Conservation (phyloP, 2,113 vertebrate genomes). For the Ranitomeya imitator region DNA sequence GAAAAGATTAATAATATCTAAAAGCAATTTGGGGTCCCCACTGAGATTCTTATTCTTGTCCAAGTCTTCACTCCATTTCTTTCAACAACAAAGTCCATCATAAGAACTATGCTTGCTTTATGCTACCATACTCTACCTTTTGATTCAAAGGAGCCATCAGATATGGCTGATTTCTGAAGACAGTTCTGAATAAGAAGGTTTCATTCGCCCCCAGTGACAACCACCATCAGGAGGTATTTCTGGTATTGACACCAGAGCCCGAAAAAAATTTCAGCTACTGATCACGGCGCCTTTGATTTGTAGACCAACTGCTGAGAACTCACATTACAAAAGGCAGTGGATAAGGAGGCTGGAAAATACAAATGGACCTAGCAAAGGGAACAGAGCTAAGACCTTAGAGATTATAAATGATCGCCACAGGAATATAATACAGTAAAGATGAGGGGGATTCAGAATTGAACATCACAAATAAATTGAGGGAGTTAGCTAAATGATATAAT, state of each 20-base stretch:
- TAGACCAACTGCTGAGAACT: conserved; percentile 76
- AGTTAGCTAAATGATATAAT: conserved; percentile 35
- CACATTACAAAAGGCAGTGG: conserved; percentile 70
- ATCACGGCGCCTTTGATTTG: conserved; percentile 74
- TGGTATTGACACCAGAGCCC: conserved; percentile 71
- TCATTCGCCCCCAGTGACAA: conserved; percentile 70
- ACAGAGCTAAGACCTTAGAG: conserved; percentile 70
- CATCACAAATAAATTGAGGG: conserved; percentile 13
- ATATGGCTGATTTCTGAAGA: conserved; percentile 75
- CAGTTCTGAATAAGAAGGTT: conserved; percentile 70
- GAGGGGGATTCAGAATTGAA: conserved; percentile 27
- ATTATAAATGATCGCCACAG: conserved; percentile 62
- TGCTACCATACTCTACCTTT: conserved; percentile 74
- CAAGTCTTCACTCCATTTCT: conserved; percentile 59
- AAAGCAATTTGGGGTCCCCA: conserved; percentile 73
- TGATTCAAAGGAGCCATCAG: conserved; percentile 81
- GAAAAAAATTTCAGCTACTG: conserved; percentile 69
- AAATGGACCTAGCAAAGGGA: conserved; percentile 69
- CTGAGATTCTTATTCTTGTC: conserved; percentile 69
- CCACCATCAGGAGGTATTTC: conserved; percentile 73
- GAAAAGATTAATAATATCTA: conserved; percentile 72
- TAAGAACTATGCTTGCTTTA: conserved; percentile 71
- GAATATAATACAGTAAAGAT: conserved; percentile 66
- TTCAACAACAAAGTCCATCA: conserved; percentile 76
- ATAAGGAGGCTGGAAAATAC: conserved; percentile 75